phyloP scores from a whole-genome alignment of 2,113 vertebrate species.

The Pedetes capensis region DNA sequence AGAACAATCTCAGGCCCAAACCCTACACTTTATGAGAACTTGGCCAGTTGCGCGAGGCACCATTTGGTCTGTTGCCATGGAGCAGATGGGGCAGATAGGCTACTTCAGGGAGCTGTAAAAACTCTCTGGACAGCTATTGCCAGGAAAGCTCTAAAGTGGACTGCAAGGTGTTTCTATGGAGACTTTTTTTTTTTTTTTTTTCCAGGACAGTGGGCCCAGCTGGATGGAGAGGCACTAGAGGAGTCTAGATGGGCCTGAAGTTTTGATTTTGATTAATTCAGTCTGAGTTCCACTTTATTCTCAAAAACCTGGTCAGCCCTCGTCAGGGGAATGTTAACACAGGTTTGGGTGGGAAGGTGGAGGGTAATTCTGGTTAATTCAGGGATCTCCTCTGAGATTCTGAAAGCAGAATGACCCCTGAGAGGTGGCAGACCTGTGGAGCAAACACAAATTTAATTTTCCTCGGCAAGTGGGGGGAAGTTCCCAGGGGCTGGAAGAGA shows the following conservation, averaged over 20 bases:
- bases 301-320: background rate
- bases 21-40: slow-evolving; percentile 50
- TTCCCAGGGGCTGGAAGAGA: background rate
- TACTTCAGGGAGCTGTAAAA: slow-evolving; percentile 71
- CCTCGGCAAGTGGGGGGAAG: background rate
- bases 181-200: background rate
- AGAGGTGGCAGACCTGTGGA: background rate
- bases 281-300: slow-evolving; percentile 1
- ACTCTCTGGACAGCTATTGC: slow-evolving; percentile 3
- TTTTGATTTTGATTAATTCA: slow-evolving; percentile 2
- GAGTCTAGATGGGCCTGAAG: background rate
- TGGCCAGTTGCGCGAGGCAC: slow-evolving; percentile 6
- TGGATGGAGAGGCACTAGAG: background rate
- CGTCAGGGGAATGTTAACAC: background rate
- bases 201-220: background rate
- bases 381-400: background rate
- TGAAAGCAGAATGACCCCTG: background rate
- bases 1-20: slow-evolving; percentile 61
- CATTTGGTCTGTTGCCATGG: background rate
- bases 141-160: background rate
- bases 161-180: background rate
- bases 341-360: background rate
- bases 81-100: slow-evolving; percentile 58
- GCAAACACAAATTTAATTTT: background rate
- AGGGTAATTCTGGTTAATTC: background rate